Base-by-base conservation (phyloP, 2,113 vertebrate species). In the Podiceps cristatus region DNA sequence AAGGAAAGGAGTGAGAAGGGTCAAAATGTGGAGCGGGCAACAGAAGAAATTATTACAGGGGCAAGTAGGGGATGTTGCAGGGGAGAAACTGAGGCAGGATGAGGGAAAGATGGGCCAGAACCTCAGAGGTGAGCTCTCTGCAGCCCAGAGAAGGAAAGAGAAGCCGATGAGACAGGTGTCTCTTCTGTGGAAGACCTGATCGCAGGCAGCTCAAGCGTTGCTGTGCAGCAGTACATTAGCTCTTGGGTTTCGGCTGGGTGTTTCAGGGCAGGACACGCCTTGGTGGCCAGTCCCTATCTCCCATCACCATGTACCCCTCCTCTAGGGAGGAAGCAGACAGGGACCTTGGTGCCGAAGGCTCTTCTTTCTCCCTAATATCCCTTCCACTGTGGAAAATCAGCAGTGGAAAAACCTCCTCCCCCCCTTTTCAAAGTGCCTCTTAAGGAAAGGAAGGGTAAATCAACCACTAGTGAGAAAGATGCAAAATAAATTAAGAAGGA, bases 41-140 rank as follows among this genome's bases (percentile, higher is more conserved):
- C 66, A 52, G 28, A 37, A 72, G 17, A 62, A 80, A 31, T 23
- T 13, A 18, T 44, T 35, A 52, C 1, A 33, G 25, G 17, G 59
- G 33, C 29, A 40, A 59, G 35, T 0, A 72, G 25, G 11, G 31
- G 40, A n/a, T 0, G 3, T 7, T 63, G 10, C 33, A 58, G 29
- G 17, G 67, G 31, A 83, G 75, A 63, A 71, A 31, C 7, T 50
- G 9, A 29, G 56, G 68, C 14, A 75, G 59, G 45, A 49, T 16
- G 28, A 72, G 49, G 28, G 60, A n/a, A 56, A 22, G 35, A 24
- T 18, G 44, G 33, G 37, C 20, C 20, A 52, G 53, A 58, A 42
- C 37, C 22, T 52, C 5, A 12, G 80, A 69, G 18, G 42, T 35
- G 81, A 86, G 44, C 24, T 56, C 53, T 56, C 72, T 55, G 42